These are phyloP conservation scores for Schlechtendalia chinensis DNA, from an alignment of 1,140 invertebrate species.

Conservation along the genomic window DNA sequence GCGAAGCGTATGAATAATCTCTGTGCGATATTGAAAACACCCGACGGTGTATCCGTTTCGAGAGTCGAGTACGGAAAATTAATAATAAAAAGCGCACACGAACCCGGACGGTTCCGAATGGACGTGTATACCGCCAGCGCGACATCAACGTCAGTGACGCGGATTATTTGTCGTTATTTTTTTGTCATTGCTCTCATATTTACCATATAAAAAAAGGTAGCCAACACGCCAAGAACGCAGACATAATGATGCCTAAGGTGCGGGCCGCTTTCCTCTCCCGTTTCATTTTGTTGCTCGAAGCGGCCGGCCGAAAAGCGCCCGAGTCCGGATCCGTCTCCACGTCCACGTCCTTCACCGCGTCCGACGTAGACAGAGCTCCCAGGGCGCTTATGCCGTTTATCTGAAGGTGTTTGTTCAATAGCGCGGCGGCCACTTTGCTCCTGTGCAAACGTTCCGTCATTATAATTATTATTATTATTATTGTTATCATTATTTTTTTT, in stretches of 20 bases:
- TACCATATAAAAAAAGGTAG: constrained; percentile 91
- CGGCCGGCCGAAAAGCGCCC: constrained; percentile 47
- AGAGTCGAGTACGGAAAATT: too few relatives aligned
- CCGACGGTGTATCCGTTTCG: neutral
- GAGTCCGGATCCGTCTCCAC: constrained; percentile 51
- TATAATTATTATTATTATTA: neutral
- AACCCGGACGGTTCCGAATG: too few relatives aligned
- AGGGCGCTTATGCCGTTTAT: constrained; percentile 78
- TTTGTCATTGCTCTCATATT: constrained; percentile 47
- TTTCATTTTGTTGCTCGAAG: constrained; percentile 72
- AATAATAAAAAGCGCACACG: too few relatives aligned
- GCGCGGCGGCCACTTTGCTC: constrained; percentile 78
- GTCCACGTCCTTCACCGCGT: constrained; percentile 59
- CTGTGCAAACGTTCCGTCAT: constrained; percentile 59
- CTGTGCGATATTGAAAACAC: neutral
- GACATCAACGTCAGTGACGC: too few relatives aligned
- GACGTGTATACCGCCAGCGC: too few relatives aligned
- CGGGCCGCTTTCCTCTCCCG: constrained; percentile 89
- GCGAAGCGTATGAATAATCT: neutral
- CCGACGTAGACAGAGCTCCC: constrained; percentile 58
- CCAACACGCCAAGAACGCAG: constrained; percentile 89
- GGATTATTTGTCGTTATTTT: too few relatives aligned
- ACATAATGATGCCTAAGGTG: constrained; percentile 93
- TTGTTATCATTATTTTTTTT: neutral
- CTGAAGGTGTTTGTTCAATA: constrained; percentile 81